Evolutionary conservation across 2,888 invertebrate genomes (phyloP).

Genomic region (Rotaria macrura): DNA sequence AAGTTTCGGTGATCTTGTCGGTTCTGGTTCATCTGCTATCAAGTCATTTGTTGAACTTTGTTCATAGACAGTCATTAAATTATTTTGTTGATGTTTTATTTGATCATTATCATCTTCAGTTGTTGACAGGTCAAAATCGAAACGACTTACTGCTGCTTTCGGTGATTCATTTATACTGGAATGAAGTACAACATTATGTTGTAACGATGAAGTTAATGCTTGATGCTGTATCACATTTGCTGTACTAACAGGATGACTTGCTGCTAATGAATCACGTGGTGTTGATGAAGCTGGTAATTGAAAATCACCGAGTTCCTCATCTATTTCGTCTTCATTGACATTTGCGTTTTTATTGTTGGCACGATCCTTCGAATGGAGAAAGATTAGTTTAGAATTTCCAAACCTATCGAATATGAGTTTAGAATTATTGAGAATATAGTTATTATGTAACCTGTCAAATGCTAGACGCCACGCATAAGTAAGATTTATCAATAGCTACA

Average conservation of each 20-base stretch:
- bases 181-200: background rate
- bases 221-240: background rate
- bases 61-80: background rate
- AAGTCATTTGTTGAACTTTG: background rate
- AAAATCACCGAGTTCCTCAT: constrained; percentile 14
- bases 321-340: background rate
- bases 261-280: background rate
- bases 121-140: background rate
- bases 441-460: no score
- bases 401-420: no score
- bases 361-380: background rate
- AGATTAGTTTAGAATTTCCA: background rate
- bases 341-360: background rate
- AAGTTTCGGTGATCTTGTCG: background rate
- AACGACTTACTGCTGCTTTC: background rate
- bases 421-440: no score
- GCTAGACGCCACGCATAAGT: no score
- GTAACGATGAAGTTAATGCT: background rate
- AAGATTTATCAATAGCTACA: no score
- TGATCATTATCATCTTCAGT: background rate
- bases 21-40: background rate
- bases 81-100: background rate
- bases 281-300: background rate
- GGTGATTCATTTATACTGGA: background rate
- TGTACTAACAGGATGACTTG: background rate